Evolutionary conservation across 2,113 vertebrate species (phyloP), one percentile per base, ranked within the genome.

Genomic region (Aegotheles bennettii): DNA sequence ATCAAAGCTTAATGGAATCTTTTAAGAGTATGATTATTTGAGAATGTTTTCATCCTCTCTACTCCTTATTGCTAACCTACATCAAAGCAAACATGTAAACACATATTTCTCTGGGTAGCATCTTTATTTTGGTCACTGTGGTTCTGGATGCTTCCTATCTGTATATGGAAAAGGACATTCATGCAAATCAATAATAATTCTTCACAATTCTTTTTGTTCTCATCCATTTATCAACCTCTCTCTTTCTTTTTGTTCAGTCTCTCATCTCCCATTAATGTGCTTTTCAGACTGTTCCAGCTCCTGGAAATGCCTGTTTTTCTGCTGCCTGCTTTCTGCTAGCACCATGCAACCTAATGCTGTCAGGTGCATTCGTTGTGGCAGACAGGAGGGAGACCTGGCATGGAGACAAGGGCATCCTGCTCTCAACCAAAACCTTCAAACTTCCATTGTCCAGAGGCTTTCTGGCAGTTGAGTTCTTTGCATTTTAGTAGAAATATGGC

Each of bases 21-120:
- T 70, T 92, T 91, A 94, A 92, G 84, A 90, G 35, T 38, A 68
- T 74, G 60, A 95, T 93, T 95, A 75, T 90, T 94, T 95, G 90
- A 77, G 85, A 93, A 88, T 67, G 38, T 88, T 92, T 94, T 93
- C 50, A 57, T 96, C 60, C 31, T 42, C 38, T 85, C 70, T 59
- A 26, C 82, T 82, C 51, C 43, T 75, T 59, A 33, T 74, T 94
- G 74, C 69, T 89, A 73, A 70, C 36, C 71, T 76, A 73, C 38
- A 90, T 93, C 63, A 87, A 94, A 92, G 63, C 45, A 90, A 95
- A 71, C 21, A 31, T 29, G 14, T 78, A 73, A 95, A 81, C 31
- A 50, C 33, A 21, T 48, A 68, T 70, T 70, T 94, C 64, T 82
- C 45, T 56, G 42, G 38, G 50, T 76, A 45, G 28, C 56, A 76